Base-by-base conservation (phyloP, 2,797 vertebrate genomes). In the Mormyrus proboscirostris region DNA sequence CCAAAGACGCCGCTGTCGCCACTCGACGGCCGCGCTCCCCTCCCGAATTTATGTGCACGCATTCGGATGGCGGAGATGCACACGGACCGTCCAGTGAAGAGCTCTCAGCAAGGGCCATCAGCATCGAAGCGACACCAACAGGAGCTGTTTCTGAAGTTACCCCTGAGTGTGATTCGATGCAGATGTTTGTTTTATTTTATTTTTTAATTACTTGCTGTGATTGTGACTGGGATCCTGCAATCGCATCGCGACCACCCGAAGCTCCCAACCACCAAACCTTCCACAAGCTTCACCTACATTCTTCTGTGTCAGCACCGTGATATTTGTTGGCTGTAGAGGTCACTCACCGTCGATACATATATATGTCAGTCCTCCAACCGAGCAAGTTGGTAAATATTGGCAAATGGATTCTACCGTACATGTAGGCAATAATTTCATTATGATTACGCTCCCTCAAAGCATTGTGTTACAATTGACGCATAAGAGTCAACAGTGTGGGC, bases 131-230 rank as follows among this genome's bases (percentile, higher is more conserved):
- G 4, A 73, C 33, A 55, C 53, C 50, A 29, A 76, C 83, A 41
- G 44, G 86, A 82, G 89, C n/a, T 88, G 90, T 85, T 83, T 90
- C 59, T 57, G 41, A 93, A 94, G 93, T 92, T 90, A 91, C 89
- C 93, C 92, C 84, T 84, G 22, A 53, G 88, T 92, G 87, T 90
- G 90, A 89, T 89, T 73, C 44, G 73, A 87, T 44, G 88, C 79
- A 22, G 22, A n/a, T 88, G 25, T 47, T 88, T 44, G n/a, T 82
- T 82, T 82, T 47, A 10, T 47, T 79, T 55, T 47, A n/a, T 82
- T 82, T 55, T 19, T 84, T 8, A 82, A 69, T 44, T 73, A 50
- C 44, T 65, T 89, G 90, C 91, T 92, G 91, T 91, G 90, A 92
- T 91, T 92, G 91, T 88, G 88, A 84, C 76, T 90, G 41, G 89